These are phyloP conservation scores for Pecten maximus DNA, from an alignment of 2,888 invertebrate species.

Conservation along the genomic window DNA sequence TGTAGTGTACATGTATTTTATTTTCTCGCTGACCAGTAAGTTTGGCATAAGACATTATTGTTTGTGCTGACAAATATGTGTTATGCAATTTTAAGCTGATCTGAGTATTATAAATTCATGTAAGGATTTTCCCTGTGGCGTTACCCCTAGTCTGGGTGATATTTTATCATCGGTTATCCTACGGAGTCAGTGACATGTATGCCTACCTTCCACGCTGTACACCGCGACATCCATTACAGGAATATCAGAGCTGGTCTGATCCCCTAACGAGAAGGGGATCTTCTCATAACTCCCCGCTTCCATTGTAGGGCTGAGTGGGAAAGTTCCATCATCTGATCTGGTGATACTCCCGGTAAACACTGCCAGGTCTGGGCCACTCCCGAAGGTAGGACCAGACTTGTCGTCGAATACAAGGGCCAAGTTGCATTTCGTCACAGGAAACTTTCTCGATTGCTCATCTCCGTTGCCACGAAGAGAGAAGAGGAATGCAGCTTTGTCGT, in stretches of 20 bases:
- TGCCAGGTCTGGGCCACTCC: conserved; percentile 37
- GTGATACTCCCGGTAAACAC: not conserved
- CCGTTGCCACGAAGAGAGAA: not conserved
- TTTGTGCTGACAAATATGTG: too few species aligned
- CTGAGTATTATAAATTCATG: too few species aligned
- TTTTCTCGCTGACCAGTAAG: too few species aligned
- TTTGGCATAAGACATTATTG: too few species aligned
- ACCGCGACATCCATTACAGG: conserved; percentile 36
- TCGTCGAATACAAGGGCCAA: not conserved
- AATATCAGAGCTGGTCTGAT: not conserved
- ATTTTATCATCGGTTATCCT: too few species aligned
- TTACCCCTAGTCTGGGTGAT: too few species aligned
- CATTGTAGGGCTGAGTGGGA: not conserved
- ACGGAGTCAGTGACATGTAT: not conserved
- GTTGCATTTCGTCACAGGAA: not conserved
- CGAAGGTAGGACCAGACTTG: conserved; percentile 36
- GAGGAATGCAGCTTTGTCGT: conserved; percentile 28
- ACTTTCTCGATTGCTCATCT: not conserved
- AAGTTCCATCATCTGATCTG: not conserved
- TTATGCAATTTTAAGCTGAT: too few species aligned
- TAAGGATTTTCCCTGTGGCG: too few species aligned
- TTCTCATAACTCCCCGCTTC: not conserved
- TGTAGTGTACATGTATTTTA: too few species aligned
- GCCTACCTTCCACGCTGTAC: conserved; percentile 39
- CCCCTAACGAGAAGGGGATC: not conserved